phyloP scores from a whole-genome alignment of 2,888 invertebrate genomes.

The Diploptera punctata region DNA sequence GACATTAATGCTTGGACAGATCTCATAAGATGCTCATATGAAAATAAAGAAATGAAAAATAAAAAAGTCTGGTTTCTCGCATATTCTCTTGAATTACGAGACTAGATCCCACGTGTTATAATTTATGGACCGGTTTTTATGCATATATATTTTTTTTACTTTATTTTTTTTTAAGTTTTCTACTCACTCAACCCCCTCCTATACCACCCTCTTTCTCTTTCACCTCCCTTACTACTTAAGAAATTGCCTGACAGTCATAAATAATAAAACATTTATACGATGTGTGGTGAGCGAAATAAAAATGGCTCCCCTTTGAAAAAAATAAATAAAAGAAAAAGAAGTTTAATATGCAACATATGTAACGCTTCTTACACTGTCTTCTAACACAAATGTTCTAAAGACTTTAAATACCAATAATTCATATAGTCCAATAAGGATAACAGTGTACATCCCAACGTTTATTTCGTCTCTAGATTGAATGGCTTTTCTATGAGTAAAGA shows the following conservation, averaged over 20 bases:
- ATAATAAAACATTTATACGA: conserved; percentile 41
- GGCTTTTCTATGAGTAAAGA: too few relatives aligned
- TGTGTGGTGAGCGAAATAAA: conserved; percentile 34
- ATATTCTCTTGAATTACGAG: conserved; percentile 39
- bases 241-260: conserved; percentile 39
- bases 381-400: too few relatives aligned
- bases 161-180: conserved; percentile 19
- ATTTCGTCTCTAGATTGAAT: too few relatives aligned
- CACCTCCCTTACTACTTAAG: conserved; percentile 24
- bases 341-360: conserved; percentile 12
- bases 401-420: too few relatives aligned
- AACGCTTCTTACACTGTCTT: background rate
- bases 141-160: conserved; percentile 11
- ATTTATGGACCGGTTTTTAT: conserved; percentile 39
- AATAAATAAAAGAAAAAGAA: background rate
- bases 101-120: conserved; percentile 37
- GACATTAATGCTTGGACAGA: background rate
- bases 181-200: background rate
- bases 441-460: too few relatives aligned
- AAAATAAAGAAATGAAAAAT: conserved; percentile 4
- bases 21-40: background rate
- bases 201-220: too few relatives aligned
- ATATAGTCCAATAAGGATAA: too few relatives aligned
- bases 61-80: conserved; percentile 32
- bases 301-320: conserved; percentile 23